A percentile compares a stretch with the other conserved stretches of the same genome.
These are phyloP conservation scores for human DNA, from an alignment of 2,113 vertebrate species.

Conservation along the genomic window DNA sequence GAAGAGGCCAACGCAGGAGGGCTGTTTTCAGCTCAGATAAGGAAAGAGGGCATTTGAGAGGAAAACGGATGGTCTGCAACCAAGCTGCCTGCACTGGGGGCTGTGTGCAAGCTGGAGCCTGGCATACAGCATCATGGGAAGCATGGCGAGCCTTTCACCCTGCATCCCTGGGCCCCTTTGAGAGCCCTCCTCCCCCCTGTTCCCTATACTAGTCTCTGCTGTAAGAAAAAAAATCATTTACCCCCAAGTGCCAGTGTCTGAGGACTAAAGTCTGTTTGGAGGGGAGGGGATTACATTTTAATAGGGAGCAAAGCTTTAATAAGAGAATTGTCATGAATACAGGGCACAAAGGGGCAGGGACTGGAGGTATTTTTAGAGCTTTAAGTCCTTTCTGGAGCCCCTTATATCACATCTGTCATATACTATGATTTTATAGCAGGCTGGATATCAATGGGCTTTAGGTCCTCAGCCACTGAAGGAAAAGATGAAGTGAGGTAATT, in stretches of 20 bases:
- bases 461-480: background rate
- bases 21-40: background rate
- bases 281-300: background rate
- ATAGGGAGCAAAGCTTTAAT: background rate
- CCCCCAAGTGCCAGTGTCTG: background rate
- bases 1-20: background rate
- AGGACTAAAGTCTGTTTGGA: background rate
- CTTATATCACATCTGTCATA: background rate
- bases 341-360: background rate
- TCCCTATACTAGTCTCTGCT: background rate
- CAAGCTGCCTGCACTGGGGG: background rate
- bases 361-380: background rate
- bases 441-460: background rate
- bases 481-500: background rate
- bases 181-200: background rate
- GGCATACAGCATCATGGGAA: background rate
- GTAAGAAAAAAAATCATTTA: background rate
- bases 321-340: background rate
- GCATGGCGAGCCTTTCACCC: accelerated
- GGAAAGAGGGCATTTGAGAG: background rate
- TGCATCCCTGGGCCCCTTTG: background rate
- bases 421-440: background rate
- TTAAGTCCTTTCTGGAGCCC: background rate
- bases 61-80: background rate
- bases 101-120: background rate